Conservation (phyloP, 2,888 invertebrate genomes). For the Cephus spinipes region DNA sequence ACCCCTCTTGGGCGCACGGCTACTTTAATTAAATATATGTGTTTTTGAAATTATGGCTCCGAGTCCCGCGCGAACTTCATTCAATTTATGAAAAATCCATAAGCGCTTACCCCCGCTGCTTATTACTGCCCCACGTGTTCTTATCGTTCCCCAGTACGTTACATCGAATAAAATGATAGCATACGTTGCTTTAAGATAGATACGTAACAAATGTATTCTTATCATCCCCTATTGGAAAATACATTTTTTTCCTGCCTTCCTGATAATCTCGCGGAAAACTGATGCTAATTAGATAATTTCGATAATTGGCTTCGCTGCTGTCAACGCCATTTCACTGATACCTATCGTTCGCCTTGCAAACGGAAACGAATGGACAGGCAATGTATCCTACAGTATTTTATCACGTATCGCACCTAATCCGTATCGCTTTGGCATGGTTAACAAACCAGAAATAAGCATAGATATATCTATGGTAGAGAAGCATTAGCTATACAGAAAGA, state of each 20-base stretch:
- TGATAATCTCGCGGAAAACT: not conserved
- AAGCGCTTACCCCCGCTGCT: not conserved
- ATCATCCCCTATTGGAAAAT: not conserved
- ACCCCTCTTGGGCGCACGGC: not conserved
- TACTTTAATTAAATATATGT: constrained; percentile 39
- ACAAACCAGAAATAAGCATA: not conserved
- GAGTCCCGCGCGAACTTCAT: constrained; percentile 4
- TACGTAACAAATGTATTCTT: not conserved
- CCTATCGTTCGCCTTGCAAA: not conserved
- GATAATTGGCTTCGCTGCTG: not conserved
- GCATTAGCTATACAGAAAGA: not conserved
- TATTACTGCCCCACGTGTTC: not conserved
- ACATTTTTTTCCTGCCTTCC: not conserved
- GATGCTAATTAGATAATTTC: not conserved
- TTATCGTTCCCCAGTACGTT: not conserved
- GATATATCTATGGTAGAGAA: not conserved
- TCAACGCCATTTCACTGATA: not conserved
- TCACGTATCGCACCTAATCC: not conserved
- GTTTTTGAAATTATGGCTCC: constrained; percentile 35
- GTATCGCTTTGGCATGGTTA: not conserved
- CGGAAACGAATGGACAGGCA: not conserved
- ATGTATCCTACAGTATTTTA: not conserved
- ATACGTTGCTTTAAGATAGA: not conserved
- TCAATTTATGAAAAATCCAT: constrained; percentile 24
- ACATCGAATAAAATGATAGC: not conserved